Conservation (phyloP, 2,888 invertebrate genomes). For the Phymatocera aterrima region DNA sequence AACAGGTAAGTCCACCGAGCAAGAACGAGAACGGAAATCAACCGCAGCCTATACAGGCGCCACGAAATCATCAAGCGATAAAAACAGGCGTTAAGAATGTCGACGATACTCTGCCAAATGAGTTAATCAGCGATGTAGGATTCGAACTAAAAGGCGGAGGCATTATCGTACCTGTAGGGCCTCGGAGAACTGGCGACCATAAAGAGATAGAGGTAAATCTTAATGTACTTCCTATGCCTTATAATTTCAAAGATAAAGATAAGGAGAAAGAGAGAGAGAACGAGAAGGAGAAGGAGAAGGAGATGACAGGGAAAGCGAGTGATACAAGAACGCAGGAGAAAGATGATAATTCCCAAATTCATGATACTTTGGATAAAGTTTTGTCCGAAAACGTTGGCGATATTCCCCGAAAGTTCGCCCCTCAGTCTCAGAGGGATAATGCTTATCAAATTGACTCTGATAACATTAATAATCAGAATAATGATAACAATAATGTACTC, state of each 20-base stretch:
- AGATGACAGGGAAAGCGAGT: background rate
- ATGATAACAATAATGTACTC: background rate
- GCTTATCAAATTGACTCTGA: background rate
- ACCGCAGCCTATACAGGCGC: slow-evolving; percentile 65
- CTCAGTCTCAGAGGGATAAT: background rate
- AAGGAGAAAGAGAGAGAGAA: background rate
- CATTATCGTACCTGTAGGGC: slow-evolving; percentile 63
- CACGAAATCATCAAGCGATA: slow-evolving; percentile 60
- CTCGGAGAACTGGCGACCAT: slow-evolving; percentile 57
- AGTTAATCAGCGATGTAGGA: slow-evolving; percentile 55
- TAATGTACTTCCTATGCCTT: slow-evolving; percentile 57
- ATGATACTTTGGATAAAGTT: background rate
- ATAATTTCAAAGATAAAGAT: slow-evolving; percentile 43
- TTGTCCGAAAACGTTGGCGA: slow-evolving; percentile 30
- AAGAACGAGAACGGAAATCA: slow-evolving; percentile 58
- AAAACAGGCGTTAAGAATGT: slow-evolving; percentile 37
- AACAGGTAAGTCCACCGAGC: slow-evolving; percentile 70
- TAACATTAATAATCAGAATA: background rate
- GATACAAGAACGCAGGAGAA: too few relatives aligned
- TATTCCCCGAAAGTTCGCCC: background rate
- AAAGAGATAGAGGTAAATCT: slow-evolving; percentile 45
- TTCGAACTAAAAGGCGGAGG: slow-evolving; percentile 62
- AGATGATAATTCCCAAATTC: too few relatives aligned
- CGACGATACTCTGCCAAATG: slow-evolving; percentile 54
- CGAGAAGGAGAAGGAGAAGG: background rate